Evolutionary conservation across 2,888 invertebrate genomes (phyloP), one percentile per base, ranked within the genome.

Genomic region (Rhamphomyia laevipes): DNA sequence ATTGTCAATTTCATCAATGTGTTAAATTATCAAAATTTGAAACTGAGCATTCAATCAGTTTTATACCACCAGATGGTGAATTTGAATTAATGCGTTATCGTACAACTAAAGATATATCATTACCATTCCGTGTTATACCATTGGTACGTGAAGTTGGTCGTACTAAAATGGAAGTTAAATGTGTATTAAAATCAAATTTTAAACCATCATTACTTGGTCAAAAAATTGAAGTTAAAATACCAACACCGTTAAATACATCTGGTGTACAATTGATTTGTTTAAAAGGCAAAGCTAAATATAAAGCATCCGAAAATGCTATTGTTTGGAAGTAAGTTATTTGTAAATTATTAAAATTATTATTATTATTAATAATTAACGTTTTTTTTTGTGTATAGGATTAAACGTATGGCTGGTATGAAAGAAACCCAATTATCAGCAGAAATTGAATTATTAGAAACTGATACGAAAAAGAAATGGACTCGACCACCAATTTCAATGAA

Each of bases 1-100:
- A 99, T 74, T 99, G 99, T 63, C 99, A 99, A 75, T 99, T 99
- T 74, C 99, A 99, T 73, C 99, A 99, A 73, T 99, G 99, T 68
- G 99, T 99, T 45, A 99, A 99, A 69, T 78, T 99, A 51, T 95
- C 94, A 70, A 99, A 99, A 79, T 99, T 99, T 70, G 99, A 99
- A 76, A 97, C 97, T 0, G 99, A 99, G 71, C 99, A 99, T 77
- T 95, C 96, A 66, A 99, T 99, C 67, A 95, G 95, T 59, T 99
- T 99, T 75, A 99, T 99, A 65, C 99, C 99, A 51, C 99, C 99
- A 1, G 99, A 99, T 70, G 99, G 99, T 43, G 99, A 99, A 77
- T 99, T 96, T 66, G 99, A 99, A 71, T 80, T 99, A 31, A 99
- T 99, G 99, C 87, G 94, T 84, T 99, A 99, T 73, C 88, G 99